Percentiles rank a stretch among this genome's conserved stretches.
Evolutionary conservation across 2,113 vertebrate species (phyloP).

Genomic region (Trogon surrucura): DNA sequence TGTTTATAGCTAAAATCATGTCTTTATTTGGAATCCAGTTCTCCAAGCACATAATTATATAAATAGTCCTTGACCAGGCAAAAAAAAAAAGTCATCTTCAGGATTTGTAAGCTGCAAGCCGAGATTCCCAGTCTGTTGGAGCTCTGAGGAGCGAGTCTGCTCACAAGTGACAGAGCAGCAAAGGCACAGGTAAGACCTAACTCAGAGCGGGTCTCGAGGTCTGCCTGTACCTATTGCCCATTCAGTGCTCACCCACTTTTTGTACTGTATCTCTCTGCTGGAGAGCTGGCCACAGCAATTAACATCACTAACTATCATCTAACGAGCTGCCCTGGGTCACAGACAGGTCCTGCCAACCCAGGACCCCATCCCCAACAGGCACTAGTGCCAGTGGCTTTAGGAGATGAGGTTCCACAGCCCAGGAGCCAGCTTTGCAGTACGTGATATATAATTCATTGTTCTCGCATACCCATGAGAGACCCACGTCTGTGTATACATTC

Average conservation of each 20-base stretch:
- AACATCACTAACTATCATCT: background rate
- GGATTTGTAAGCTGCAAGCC: background rate
- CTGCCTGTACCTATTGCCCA: background rate
- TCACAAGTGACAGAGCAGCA: background rate
- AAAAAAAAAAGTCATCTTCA: background rate
- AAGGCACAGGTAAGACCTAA: fast-evolving
- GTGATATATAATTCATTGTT: conserved; percentile 23
- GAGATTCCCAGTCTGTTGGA: background rate
- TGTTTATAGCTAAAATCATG: background rate
- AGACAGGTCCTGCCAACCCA: background rate
- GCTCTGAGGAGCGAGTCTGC: background rate
- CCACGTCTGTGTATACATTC: conserved; percentile 23
- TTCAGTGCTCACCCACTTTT: background rate
- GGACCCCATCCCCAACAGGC: fast-evolving
- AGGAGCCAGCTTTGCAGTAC: background rate
- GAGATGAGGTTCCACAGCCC: background rate
- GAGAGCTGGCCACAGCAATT: background rate
- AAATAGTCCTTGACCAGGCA: background rate
- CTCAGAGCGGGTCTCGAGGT: background rate
- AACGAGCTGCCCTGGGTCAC: background rate
- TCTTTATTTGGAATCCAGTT: background rate
- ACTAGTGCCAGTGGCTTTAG: background rate
- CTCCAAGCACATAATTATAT: background rate
- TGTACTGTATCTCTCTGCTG: background rate
- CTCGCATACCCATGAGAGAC: background rate